A percentile compares a stretch with the other conserved stretches of the same genome.
Conservation (phyloP, 2,888 invertebrate species). For the Carterocephalus palaemon region DNA sequence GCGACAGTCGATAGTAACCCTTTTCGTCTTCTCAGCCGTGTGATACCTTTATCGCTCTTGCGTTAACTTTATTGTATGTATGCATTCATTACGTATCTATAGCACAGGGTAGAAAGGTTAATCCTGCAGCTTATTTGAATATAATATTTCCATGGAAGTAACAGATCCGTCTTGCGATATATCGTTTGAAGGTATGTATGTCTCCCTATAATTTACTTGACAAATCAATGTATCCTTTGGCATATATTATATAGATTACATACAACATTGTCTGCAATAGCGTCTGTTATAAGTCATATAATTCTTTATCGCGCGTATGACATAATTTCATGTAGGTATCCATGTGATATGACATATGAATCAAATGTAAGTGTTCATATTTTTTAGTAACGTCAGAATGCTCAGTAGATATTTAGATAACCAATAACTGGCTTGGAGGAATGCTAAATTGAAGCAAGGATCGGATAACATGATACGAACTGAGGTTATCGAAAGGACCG, state of each 20-base stretch:
- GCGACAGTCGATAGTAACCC: constrained; percentile 56
- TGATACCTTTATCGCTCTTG: constrained; percentile 49
- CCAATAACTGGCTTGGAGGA: constrained; percentile 1
- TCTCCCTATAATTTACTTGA: too few species aligned
- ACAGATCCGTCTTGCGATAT: too few species aligned
- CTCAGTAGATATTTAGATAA: constrained; percentile 1
- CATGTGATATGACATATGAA: too few species aligned
- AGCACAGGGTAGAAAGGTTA: neutral
- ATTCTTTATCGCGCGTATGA: too few species aligned
- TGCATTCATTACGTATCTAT: constrained; percentile 11
- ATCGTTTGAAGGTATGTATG: too few species aligned
- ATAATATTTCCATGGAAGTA: too few species aligned
- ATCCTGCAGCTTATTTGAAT: constrained; percentile 5
- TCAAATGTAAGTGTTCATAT: too few species aligned
- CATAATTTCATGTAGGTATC: too few species aligned
- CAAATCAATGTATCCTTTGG: too few species aligned
- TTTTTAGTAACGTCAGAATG: constrained; percentile 4
- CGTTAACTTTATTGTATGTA: constrained; percentile 29
- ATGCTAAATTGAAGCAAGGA: constrained; percentile 8
- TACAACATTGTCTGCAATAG: too few species aligned
- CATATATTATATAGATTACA: too few species aligned
- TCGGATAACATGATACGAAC: neutral
- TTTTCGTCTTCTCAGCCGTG: constrained; percentile 37
- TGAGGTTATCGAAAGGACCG: constrained; percentile 1
- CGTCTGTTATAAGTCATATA: too few species aligned